phyloP scores from a whole-genome alignment of 2,797 vertebrate genomes.

The Epinephelus coioides region DNA sequence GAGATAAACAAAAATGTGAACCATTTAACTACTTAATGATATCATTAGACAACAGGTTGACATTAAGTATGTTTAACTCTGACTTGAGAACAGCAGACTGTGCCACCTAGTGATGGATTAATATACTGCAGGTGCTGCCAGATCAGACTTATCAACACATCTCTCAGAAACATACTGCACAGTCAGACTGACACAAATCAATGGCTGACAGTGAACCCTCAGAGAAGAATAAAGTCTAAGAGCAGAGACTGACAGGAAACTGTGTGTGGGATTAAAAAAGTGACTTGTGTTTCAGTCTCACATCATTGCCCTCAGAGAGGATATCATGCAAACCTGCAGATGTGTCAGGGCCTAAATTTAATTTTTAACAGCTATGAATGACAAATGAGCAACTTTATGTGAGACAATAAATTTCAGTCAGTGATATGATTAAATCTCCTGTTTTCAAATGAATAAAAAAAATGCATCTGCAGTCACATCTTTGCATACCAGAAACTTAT shows the following conservation, averaged over 20 bases:
- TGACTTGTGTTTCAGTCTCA: not conserved
- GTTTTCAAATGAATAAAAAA: accelerated
- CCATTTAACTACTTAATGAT: not conserved
- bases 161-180: slow-evolving; percentile 42
- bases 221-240: not conserved
- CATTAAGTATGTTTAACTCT: not conserved
- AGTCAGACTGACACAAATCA: slow-evolving; percentile 3
- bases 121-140: slow-evolving; percentile 51
- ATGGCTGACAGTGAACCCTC: not conserved
- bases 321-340: slow-evolving; percentile 8
- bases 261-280: not conserved
- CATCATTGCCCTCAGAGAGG: not conserved
- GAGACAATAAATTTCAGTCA: not conserved
- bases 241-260: not conserved
- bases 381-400: not conserved
- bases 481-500: not conserved
- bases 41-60: not conserved
- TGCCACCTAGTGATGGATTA: slow-evolving; percentile 71
- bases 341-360: slow-evolving; percentile 5
- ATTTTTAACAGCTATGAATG: not conserved
- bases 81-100: slow-evolving; percentile 17
- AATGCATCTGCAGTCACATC: not conserved
- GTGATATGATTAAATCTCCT: not conserved
- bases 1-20: not conserved
- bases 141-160: slow-evolving; percentile 52